phyloP scores from a whole-genome alignment of 2,888 invertebrate genomes.

The Anarsia innoxiella region DNA sequence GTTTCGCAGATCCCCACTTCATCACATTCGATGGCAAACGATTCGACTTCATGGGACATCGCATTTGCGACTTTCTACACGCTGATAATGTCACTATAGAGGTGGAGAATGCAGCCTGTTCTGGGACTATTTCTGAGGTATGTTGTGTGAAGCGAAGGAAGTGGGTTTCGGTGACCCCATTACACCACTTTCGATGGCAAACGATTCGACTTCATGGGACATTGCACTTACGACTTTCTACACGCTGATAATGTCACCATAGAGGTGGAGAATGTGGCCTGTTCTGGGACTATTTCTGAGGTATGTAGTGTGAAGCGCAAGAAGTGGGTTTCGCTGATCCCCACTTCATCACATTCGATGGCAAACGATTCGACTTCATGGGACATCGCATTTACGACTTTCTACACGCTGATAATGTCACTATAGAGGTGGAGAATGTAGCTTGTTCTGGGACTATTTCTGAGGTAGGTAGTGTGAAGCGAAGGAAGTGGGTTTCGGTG shows the following conservation, averaged over 20 bases:
- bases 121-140: conserved; percentile 85
- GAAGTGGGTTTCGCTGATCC: too few species aligned
- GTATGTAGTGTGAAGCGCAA: too few species aligned
- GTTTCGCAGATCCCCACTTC: too few species aligned
- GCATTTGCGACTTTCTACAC: conserved; percentile 87
- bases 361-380: conserved; percentile 90
- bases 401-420: conserved; percentile 79
- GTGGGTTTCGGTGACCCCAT: too few species aligned
- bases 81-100: conserved; percentile 81
- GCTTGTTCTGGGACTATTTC: conserved; percentile 87
- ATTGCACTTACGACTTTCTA: conserved; percentile 88
- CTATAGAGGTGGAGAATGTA: conserved; percentile 86
- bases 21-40: conserved; percentile 90
- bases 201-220: conserved; percentile 92
- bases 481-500: too few species aligned
- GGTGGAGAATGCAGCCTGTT: conserved; percentile 88
- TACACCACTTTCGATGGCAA: conserved; percentile 93
- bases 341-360: conserved; percentile 94
- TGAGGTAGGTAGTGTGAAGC: too few species aligned
- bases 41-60: conserved; percentile 93
- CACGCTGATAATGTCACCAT: conserved; percentile 80
- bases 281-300: conserved; percentile 85
- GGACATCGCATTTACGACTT: conserved; percentile 91
- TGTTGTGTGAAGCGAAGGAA: too few species aligned
- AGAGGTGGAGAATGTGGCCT: conserved; percentile 88